Evolutionary conservation across 2,113 vertebrate genomes (phyloP).

Genomic region (Procavia capensis): DNA sequence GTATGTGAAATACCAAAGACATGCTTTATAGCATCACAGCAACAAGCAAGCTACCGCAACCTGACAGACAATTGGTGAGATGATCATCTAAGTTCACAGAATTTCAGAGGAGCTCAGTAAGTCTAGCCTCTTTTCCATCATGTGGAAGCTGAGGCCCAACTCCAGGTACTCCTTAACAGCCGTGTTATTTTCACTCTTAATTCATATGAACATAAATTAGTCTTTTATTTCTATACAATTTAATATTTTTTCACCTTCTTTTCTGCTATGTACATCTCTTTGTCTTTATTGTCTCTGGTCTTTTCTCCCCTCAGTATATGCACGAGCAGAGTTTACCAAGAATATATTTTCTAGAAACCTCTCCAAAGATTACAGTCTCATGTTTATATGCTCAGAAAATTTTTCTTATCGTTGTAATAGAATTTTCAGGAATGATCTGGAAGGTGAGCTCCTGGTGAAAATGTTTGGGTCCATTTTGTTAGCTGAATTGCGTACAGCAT

Average conservation of each 20-base stretch:
- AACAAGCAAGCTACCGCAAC: too few species aligned
- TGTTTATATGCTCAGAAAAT: conserved; percentile 37
- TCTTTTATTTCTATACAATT: neutral
- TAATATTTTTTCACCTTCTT: neutral
- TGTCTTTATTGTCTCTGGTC: neutral
- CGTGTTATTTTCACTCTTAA: neutral
- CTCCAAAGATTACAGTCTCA: neutral
- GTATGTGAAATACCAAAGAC: too few species aligned
- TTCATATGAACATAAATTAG: neutral
- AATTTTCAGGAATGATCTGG: conserved; percentile 19
- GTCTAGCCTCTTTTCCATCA: neutral
- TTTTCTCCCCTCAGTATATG: neutral
- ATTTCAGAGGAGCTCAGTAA: conserved; percentile 20
- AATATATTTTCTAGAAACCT: conserved; percentile 22
- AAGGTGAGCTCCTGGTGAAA: conserved; percentile 45
- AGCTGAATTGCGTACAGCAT: conserved; percentile 18
- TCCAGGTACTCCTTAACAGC: neutral
- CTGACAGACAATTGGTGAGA: too few species aligned
- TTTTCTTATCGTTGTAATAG: conserved; percentile 1
- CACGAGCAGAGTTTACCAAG: neutral
- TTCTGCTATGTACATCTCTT: neutral
- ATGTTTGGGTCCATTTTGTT: conserved; percentile 34
- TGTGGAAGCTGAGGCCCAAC: neutral
- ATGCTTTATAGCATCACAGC: too few species aligned
- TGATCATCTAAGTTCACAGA: conserved; percentile 1